phyloP scores from a whole-genome alignment of 2,888 invertebrate genomes.

The Hyles lineata region DNA sequence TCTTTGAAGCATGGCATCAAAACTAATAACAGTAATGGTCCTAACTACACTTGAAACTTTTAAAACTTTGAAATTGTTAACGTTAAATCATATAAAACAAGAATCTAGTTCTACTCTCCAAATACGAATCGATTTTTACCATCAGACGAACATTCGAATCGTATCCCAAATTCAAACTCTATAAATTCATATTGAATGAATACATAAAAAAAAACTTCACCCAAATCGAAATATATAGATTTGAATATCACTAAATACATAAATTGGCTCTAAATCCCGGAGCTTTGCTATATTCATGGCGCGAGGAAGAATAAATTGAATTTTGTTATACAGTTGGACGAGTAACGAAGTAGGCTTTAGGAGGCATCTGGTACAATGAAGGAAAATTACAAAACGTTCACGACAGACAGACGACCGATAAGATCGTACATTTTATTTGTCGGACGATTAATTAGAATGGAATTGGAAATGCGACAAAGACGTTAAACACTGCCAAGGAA shows the following conservation, averaged over 20 bases:
- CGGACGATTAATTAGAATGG: not conserved
- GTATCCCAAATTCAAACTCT: not conserved
- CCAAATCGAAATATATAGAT: slow-evolving; percentile 19
- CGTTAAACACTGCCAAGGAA: too few species aligned
- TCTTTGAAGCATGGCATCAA: too few species aligned
- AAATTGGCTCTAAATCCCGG: slow-evolving; percentile 68
- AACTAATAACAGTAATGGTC: too few species aligned
- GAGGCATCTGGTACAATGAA: slow-evolving; percentile 28
- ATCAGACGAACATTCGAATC: not conserved
- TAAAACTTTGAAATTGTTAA: too few species aligned
- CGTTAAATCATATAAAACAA: too few species aligned
- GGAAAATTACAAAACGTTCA: slow-evolving; percentile 24
- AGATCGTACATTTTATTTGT: slow-evolving; percentile 3
- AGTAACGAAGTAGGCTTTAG: slow-evolving; percentile 38
- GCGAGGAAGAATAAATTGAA: slow-evolving; percentile 64
- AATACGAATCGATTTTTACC: not conserved
- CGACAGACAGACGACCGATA: slow-evolving; percentile 8
- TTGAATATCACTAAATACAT: slow-evolving; percentile 47
- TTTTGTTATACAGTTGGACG: slow-evolving; percentile 45
- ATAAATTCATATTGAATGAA: slow-evolving; percentile 17
- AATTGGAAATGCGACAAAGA: not conserved
- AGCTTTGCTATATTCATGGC: slow-evolving; percentile 54
- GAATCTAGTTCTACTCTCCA: too few species aligned
- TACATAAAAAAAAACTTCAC: slow-evolving; percentile 22
- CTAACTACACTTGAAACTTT: too few species aligned